These are phyloP conservation scores for Euplexia lucipara DNA, from an alignment of 2,888 invertebrate genomes.

Conservation along the genomic window DNA sequence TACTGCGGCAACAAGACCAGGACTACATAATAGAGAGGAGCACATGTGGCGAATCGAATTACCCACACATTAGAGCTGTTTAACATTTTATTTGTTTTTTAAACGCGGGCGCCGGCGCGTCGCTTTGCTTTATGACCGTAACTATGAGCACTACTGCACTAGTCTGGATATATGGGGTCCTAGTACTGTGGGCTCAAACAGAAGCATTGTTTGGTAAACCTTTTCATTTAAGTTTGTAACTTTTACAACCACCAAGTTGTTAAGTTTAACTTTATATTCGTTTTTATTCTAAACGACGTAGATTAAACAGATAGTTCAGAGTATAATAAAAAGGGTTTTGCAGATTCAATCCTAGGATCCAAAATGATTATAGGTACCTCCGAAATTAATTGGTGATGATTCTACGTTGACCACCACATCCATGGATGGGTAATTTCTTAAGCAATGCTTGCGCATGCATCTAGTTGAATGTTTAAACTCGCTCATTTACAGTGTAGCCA, in stretches of 20 bases:
- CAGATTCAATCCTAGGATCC: too few relatives aligned
- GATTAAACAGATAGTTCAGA: background rate
- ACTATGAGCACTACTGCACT: conserved; percentile 50
- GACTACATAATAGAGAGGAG: conserved; percentile 54
- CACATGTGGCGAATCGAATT: conserved; percentile 72
- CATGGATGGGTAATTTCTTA: background rate
- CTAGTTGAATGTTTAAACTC: conserved; percentile 38
- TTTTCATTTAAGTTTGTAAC: conserved; percentile 22
- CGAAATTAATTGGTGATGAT: background rate
- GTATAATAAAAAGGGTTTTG: too few relatives aligned
- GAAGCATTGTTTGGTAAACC: conserved; percentile 45
- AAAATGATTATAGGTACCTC: too few relatives aligned
- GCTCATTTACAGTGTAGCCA: conserved; percentile 39
- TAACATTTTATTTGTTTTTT: conserved; percentile 67
- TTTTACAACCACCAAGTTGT: conserved; percentile 18
- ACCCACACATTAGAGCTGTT: conserved; percentile 68
- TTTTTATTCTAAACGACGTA: conserved; percentile 10
- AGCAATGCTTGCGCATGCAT: conserved; percentile 1
- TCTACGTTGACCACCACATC: background rate
- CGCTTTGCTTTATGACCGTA: conserved; percentile 62
- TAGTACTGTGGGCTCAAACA: conserved; percentile 50
- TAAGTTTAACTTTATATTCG: conserved; percentile 3
- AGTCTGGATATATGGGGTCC: conserved; percentile 52
- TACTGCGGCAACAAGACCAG: conserved; percentile 60
- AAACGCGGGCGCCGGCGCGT: conserved; percentile 60